Conservation (phyloP, 2,888 invertebrate genomes). For the Slavum lentiscoides region DNA sequence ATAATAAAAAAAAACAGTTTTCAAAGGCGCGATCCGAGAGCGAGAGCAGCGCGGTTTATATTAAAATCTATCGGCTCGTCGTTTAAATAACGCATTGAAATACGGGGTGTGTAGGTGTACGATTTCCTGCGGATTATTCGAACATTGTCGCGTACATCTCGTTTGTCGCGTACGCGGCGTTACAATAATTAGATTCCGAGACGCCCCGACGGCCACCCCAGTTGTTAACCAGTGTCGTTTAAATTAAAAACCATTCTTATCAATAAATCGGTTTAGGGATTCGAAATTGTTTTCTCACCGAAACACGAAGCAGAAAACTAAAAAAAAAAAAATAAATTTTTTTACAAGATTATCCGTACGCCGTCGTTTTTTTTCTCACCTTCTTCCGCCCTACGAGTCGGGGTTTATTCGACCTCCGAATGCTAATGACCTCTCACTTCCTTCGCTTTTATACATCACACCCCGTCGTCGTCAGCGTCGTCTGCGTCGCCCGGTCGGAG, state of each 20-base stretch:
- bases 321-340: conserved; percentile 5
- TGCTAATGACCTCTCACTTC: conserved; percentile 52
- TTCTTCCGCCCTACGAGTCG: background rate
- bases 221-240: conserved; percentile 52
- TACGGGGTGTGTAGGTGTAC: no score
- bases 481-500: no score
- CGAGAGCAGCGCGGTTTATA: no score
- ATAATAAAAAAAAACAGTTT: no score
- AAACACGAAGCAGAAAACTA: background rate
- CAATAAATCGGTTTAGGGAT: conserved; percentile 52
- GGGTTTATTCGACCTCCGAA: conserved; percentile 46
- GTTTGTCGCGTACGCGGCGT: conserved; percentile 30
- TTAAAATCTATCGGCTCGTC: no score
- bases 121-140: no score
- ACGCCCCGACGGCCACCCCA: background rate
- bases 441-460: background rate
- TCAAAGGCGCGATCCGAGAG: no score
- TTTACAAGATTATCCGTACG: conserved; percentile 44
- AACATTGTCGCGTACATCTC: background rate
- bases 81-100: no score
- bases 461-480: no score
- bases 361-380: background rate
- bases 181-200: conserved; percentile 42
- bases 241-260: conserved; percentile 52
- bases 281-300: conserved; percentile 45